A percentile compares a stretch with the other conserved stretches of the same genome.
Conservation (phyloP, 2,888 invertebrate species). For the Acanthosepion lycidas region DNA sequence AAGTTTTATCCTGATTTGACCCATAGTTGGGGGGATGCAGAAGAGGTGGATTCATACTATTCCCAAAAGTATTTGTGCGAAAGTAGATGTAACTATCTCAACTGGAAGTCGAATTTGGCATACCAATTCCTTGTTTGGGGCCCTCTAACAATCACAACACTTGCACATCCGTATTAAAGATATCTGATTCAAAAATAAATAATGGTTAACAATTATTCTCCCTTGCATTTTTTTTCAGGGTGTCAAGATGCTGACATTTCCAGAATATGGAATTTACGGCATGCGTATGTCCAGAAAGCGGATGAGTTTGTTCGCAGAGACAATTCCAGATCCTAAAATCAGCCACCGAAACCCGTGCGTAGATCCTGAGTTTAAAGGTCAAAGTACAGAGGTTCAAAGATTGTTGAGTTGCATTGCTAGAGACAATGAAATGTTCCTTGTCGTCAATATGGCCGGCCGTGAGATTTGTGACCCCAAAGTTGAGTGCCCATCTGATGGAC, state of each 20-base stretch:
- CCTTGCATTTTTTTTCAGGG: neutral
- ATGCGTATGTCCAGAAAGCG: too few relatives aligned
- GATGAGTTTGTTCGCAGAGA: too few relatives aligned
- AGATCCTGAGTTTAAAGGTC: neutral
- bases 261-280: neutral
- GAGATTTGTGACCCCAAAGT: slow-evolving; percentile 76
- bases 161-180: too few relatives aligned
- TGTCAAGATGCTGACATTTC: neutral
- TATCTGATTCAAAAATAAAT: too few relatives aligned
- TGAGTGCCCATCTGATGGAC: slow-evolving; percentile 63
- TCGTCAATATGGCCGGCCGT: slow-evolving; percentile 82
- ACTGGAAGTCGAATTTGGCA: too few relatives aligned
- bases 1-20: too few relatives aligned
- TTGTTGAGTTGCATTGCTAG: slow-evolving; percentile 79
- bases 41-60: too few relatives aligned
- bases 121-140: too few relatives aligned
- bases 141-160: too few relatives aligned
- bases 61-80: too few relatives aligned
- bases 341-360: neutral
- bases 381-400: slow-evolving; percentile 55
- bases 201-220: neutral
- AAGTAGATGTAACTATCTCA: too few relatives aligned
- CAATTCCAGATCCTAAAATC: neutral
- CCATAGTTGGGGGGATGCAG: too few relatives aligned
- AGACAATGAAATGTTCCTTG: slow-evolving; percentile 80